Evolutionary conservation across 2,113 vertebrate species (phyloP).

Genomic region (Phrynosoma blainvillii): DNA sequence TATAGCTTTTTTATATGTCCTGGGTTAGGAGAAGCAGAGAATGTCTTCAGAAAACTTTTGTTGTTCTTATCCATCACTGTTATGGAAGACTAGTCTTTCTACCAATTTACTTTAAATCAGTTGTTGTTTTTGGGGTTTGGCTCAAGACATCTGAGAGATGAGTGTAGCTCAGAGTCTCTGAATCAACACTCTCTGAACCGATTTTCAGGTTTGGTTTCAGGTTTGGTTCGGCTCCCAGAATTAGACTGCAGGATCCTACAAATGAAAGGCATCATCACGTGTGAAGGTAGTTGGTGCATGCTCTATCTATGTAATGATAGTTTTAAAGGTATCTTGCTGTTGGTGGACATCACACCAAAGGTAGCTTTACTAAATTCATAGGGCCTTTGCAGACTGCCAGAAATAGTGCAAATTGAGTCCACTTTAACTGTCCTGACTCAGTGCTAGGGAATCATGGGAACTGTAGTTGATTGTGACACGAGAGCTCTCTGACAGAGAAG

Average conservation of each 20-base stretch:
- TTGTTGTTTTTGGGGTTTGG: neutral
- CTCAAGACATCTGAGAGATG: neutral
- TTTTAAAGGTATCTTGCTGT: neutral
- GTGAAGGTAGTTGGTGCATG: constrained; percentile 18
- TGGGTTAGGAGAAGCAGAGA: neutral
- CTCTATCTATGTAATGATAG: neutral
- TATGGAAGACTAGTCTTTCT: neutral
- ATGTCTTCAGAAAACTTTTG: neutral
- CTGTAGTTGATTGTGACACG: no score
- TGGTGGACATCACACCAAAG: neutral
- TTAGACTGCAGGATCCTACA: constrained; percentile 31
- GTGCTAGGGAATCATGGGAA: no score
- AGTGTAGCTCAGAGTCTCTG: constrained; percentile 1
- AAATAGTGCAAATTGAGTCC: no score
- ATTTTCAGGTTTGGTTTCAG: constrained; percentile 38
- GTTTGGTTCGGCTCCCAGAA: constrained; percentile 12
- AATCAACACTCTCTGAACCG: constrained; percentile 15
- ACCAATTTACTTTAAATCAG: neutral
- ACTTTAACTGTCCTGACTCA: no score
- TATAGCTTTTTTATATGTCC: neutral
- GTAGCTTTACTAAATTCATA: neutral
- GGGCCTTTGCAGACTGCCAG: neutral
- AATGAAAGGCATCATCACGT: constrained; percentile 5
- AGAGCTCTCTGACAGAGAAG: no score
- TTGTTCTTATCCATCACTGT: neutral